Evolutionary conservation across 2,888 invertebrate species (phyloP), one percentile per base, ranked within the genome.

Genomic region (Leucania comma): DNA sequence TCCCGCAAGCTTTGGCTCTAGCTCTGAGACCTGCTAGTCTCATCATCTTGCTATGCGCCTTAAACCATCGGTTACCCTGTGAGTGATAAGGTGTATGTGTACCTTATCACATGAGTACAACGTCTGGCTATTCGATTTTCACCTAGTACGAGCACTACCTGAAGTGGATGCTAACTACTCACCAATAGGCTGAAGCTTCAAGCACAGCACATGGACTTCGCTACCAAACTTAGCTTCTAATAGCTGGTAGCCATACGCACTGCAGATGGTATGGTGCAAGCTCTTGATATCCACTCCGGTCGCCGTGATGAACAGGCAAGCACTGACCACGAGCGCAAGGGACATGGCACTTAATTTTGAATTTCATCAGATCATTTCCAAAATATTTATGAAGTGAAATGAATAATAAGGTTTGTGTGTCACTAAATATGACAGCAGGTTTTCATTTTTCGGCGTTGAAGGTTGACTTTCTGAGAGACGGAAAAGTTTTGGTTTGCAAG

Each of bases 201-300:
- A 82, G 65, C 95, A 95, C 6, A 95, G 85, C 77, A 88, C 80
- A 78, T 94, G 90, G 0, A 68, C 80, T 72, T 95, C 93, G 3
- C 86, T 88, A 2, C 92, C 92, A 65, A 95, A 95, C 70, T 86
- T 92, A 0, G 90, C 95, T 58, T 90, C 83, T 0, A 94, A 74
- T 12, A 93, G 70, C 20, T 85, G 81, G 68, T 92, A 90, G 0
- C 93, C 94, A 10, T 89, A 87, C 0, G 85, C 81, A 53, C 79
- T 88, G 84, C 91, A 92, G 0, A 83, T 59, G 0, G 42, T 61
- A 35, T 85, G 81, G 3, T 32, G 62, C 20, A 46, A 32, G 0
- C 20, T 12, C 6, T 35, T 66, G 22, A 63, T 76, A 12, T 75
- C 51, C 54, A 63, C 69, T 14, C 62, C 66, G 2, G 60, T 32